Evolutionary conservation across 2,888 invertebrate genomes (phyloP), one percentile per base, ranked within the genome.

Genomic region (Drosophila vallismaia): DNA sequence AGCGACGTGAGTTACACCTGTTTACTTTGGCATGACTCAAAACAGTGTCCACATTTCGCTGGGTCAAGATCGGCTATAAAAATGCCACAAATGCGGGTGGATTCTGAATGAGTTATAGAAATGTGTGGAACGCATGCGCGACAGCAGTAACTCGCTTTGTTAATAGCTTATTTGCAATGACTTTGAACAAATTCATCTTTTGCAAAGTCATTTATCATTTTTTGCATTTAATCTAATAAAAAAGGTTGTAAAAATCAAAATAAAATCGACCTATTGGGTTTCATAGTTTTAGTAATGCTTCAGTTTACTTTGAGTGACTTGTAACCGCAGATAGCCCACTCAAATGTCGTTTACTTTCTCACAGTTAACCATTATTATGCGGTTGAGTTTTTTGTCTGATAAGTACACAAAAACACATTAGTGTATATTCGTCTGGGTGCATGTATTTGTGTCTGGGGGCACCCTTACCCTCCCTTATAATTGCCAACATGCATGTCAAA

Each of bases 401-500:
- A 82, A 76, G 72, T 77, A 69, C 64, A 59, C 55, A 51, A 44
- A n/a, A 33, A 50, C 51, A 38, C 12, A 31, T 36, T 53, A 31
- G 33, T 46, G 24, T 9, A 49, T 1, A 1, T 5, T n/a, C 19
- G 19, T 19, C 2, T 19, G 19, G 38, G 60, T 49, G 45, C 49
- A 33, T 48, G 29, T 51, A 38, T 42, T 46, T 48, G 50, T 69
- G 54, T 46, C 53, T 48, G 40, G 40, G 57, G 57, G 12, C 44
- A 40, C 78, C 86, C 80, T 76, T 76, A 71, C 86, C 76, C 74
- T 82, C 88, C 82, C 88, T 77, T 85, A 87, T 88, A 88, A 88
- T 88, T 76, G 82, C 76, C 77, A 73, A 68, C 76, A 80, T 82
- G 84, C 86, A 87, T 82, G 88, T 80, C 66, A 82, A 74, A 81